phyloP scores from a whole-genome alignment of 2,888 invertebrate genomes.

The Rhagium mordax region DNA sequence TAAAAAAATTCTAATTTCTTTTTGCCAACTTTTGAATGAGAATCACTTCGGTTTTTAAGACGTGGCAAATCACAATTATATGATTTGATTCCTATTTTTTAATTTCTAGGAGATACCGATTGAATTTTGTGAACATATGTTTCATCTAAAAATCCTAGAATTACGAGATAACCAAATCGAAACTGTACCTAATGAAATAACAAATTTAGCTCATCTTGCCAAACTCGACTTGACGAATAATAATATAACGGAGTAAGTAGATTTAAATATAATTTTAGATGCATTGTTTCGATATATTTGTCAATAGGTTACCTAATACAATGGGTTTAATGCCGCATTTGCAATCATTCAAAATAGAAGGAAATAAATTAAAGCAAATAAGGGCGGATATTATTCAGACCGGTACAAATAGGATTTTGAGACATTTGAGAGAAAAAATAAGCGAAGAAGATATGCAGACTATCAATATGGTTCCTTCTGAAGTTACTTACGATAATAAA shows the following conservation, averaged over 20 bases:
- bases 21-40: too few species aligned
- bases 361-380: slow-evolving; percentile 87
- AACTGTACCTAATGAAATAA: slow-evolving; percentile 84
- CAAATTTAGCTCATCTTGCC: slow-evolving; percentile 81
- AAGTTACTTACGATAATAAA: slow-evolving; percentile 47
- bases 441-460: slow-evolving; percentile 57
- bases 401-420: slow-evolving; percentile 87
- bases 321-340: slow-evolving; percentile 82
- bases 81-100: not conserved
- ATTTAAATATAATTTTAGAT: not conserved
- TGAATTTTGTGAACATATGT: slow-evolving; percentile 81
- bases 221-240: slow-evolving; percentile 91
- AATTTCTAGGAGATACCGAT: slow-evolving; percentile 78
- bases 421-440: slow-evolving; percentile 80
- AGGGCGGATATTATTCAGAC: slow-evolving; percentile 87
- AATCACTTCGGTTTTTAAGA: too few species aligned
- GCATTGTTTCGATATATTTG: slow-evolving; percentile 8
- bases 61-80: too few species aligned
- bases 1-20: too few species aligned
- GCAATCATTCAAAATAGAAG: slow-evolving; percentile 87
- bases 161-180: slow-evolving; percentile 87
- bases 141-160: slow-evolving; percentile 82
- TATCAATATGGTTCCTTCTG: slow-evolving; percentile 34
- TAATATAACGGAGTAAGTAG: slow-evolving; percentile 68
- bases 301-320: slow-evolving; percentile 77